Evolutionary conservation across 2,797 vertebrate genomes (phyloP).

Genomic region (Clarias platycephalus): DNA sequence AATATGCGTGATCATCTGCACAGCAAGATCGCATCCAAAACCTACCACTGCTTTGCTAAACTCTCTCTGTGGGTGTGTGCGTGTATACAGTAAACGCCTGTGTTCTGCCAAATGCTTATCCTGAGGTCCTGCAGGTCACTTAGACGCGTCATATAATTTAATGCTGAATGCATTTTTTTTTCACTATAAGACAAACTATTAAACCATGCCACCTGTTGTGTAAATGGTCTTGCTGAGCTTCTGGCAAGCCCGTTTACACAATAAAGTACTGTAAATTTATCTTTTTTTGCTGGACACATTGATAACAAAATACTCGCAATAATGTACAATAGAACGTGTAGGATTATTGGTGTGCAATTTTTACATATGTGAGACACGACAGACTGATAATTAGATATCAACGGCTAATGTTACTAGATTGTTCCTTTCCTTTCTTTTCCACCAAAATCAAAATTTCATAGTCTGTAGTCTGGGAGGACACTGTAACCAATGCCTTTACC

Average conservation of each 20-base stretch:
- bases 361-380: background rate
- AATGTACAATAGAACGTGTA: background rate
- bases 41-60: background rate
- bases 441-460: background rate
- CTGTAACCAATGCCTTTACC: background rate
- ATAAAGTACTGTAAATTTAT: background rate
- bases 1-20: constrained; percentile 1
- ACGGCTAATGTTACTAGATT: background rate
- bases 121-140: background rate
- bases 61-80: background rate
- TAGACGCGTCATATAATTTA: background rate
- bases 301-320: too few species aligned
- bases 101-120: background rate
- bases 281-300: background rate
- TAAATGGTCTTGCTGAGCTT: background rate
- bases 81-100: background rate
- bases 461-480: background rate
- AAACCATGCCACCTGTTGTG: constrained; percentile 8
- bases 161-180: background rate
- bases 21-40: background rate
- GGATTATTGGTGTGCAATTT: background rate
- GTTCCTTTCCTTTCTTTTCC: background rate
- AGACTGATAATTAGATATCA: background rate
- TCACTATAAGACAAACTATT: background rate
- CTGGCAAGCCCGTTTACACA: background rate